Percentiles rank a stretch among this genome's conserved stretches.
phyloP scores from a whole-genome alignment of 1,140 invertebrate genomes.

The Drosophila nigrodunni region DNA sequence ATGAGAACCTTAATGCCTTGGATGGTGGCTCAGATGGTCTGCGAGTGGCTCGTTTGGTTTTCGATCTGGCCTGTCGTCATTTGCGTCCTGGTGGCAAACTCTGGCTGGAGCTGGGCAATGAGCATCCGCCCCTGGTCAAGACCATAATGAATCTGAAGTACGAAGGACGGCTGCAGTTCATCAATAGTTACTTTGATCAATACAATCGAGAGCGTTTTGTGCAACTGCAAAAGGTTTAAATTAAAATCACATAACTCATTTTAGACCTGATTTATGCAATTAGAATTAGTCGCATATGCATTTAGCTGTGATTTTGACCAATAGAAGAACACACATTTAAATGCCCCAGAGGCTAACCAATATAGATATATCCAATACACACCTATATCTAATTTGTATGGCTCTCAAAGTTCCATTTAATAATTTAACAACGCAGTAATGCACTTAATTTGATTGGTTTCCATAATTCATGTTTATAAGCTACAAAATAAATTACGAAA shows the following conservation, averaged over 20 bases:
- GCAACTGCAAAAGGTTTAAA: constrained; percentile 85
- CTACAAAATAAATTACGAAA: constrained; percentile 44
- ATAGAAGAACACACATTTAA: constrained; percentile 26
- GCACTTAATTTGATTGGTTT: constrained; percentile 77
- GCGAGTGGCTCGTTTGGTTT: constrained; percentile 86
- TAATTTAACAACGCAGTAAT: constrained; percentile 41
- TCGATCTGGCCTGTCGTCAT: constrained; percentile 85
- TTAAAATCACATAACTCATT: background rate
- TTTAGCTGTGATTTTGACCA: constrained; percentile 70
- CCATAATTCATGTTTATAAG: constrained; percentile 69
- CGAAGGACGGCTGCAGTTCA: constrained; percentile 83
- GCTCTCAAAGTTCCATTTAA: constrained; percentile 14
- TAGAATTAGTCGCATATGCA: constrained; percentile 58
- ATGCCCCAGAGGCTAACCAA: constrained; percentile 56
- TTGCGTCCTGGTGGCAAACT: constrained; percentile 86
- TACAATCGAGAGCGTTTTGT: constrained; percentile 87
- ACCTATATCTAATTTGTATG: constrained; percentile 25
- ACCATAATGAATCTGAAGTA: constrained; percentile 85
- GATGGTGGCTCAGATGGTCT: constrained; percentile 88
- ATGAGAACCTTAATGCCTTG: constrained; percentile 87
- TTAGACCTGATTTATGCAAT: constrained; percentile 61
- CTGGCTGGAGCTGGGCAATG: constrained; percentile 87
- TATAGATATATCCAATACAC: constrained; percentile 1
- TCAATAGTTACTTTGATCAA: constrained; percentile 86
- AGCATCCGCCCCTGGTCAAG: constrained; percentile 86